Conservation (phyloP, 2,888 invertebrate species). For the Dynastes maya region DNA sequence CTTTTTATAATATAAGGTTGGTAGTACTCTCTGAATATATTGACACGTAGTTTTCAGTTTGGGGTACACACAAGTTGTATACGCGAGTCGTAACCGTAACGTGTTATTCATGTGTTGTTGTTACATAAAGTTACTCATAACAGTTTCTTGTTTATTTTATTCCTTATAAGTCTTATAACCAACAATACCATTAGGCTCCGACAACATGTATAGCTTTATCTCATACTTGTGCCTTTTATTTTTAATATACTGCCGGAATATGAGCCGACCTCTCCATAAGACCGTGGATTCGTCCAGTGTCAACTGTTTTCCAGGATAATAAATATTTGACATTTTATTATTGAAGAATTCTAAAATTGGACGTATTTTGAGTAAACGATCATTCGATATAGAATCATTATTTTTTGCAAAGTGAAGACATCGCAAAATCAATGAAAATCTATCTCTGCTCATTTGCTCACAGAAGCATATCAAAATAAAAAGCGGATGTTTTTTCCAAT, state of each 20-base stretch:
- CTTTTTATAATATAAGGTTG: no score
- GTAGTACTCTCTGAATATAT: no score
- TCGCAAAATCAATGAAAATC: conserved; percentile 63
- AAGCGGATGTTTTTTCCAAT: conserved; percentile 4
- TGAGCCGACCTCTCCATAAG: conserved; percentile 58
- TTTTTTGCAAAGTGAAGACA: conserved; percentile 62
- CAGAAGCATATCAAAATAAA: conserved; percentile 55
- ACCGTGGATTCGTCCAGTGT: conserved; percentile 53
- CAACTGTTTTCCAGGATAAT: conserved; percentile 56
- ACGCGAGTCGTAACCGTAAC: no score
- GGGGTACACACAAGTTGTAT: no score
- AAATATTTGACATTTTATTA: conserved; percentile 56
- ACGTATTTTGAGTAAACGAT: conserved; percentile 62
- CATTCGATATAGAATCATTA: conserved; percentile 53
- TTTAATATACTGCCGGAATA: no score
- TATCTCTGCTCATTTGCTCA: conserved; percentile 62
- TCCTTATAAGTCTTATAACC: no score
- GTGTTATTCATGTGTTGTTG: no score
- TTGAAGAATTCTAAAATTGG: conserved; percentile 65
- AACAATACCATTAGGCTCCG: conserved; percentile 53
- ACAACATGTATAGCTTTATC: conserved; percentile 59
- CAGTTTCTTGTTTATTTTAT: no score
- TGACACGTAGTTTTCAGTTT: no score
- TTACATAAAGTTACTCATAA: no score
- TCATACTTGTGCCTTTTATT: conserved; percentile 56